phyloP scores from a whole-genome alignment of 1,140 invertebrate genomes.

The Pissodes strobi region DNA sequence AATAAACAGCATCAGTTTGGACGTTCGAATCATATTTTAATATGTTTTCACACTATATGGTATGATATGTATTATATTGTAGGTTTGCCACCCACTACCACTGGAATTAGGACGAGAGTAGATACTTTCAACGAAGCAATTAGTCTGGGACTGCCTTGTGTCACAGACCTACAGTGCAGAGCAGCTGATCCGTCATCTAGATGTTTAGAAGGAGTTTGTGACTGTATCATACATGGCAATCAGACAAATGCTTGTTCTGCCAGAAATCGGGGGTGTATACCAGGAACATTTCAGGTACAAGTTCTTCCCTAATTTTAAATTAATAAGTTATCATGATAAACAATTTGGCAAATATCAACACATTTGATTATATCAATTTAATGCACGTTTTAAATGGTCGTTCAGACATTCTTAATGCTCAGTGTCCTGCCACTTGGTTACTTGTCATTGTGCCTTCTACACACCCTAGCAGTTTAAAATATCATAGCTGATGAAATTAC shows the following conservation, averaged over 20 bases:
- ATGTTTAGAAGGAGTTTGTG: conserved; percentile 79
- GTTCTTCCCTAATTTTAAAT: too few species aligned
- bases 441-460: too few species aligned
- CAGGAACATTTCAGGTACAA: conserved; percentile 81
- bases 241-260: conserved; percentile 67
- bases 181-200: conserved; percentile 75
- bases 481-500: too few species aligned
- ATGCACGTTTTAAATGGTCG: too few species aligned
- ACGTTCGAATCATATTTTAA: too few species aligned
- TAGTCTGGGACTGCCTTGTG: conserved; percentile 76
- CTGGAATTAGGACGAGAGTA: conserved; percentile 53
- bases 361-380: too few species aligned
- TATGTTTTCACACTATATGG: neutral
- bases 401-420: too few species aligned
- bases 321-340: too few species aligned
- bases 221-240: conserved; percentile 67
- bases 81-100: conserved; percentile 40
- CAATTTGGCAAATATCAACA: too few species aligned
- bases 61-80: conserved; percentile 15
- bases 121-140: conserved; percentile 63
- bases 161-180: conserved; percentile 77
- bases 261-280: conserved; percentile 73
- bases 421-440: too few species aligned
- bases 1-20: too few species aligned
- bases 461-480: too few species aligned